Evolutionary conservation across 2,113 vertebrate genomes (phyloP).

Genomic region (Castor canadensis): DNA sequence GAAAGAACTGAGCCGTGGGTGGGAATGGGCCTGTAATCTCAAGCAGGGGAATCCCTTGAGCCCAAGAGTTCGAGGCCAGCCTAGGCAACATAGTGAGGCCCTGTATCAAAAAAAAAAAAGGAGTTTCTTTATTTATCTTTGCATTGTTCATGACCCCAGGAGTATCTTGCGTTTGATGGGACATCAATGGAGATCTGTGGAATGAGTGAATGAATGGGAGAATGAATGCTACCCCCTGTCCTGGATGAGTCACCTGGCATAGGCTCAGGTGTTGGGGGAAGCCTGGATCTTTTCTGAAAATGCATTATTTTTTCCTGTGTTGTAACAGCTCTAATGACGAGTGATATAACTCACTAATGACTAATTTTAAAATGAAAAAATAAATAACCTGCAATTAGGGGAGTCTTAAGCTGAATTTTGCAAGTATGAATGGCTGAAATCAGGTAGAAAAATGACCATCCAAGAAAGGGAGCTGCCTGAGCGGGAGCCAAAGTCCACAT

Average conservation of each 20-base stretch:
- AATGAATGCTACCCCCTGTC: not conserved
- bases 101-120: not conserved
- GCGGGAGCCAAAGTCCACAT: not conserved
- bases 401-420: not conserved
- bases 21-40: not conserved
- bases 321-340: not conserved
- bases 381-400: not conserved
- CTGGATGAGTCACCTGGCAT: not conserved
- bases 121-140: not conserved
- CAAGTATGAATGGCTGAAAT: not conserved
- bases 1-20: not conserved
- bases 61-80: not conserved
- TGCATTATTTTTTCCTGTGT: not conserved
- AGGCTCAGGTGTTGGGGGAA: not conserved
- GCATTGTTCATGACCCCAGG: not conserved
- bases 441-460: not conserved
- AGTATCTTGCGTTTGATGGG: not conserved
- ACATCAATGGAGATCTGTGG: not conserved
- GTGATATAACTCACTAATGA: not conserved
- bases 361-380: not conserved
- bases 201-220: slow-evolving; percentile 2
- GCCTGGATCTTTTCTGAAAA: not conserved
- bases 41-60: not conserved
- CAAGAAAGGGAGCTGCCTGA: not conserved
- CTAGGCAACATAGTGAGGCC: not conserved